phyloP scores from a whole-genome alignment of 92 coral and sea anemone species.

The Bergia puertoricense region DNA sequence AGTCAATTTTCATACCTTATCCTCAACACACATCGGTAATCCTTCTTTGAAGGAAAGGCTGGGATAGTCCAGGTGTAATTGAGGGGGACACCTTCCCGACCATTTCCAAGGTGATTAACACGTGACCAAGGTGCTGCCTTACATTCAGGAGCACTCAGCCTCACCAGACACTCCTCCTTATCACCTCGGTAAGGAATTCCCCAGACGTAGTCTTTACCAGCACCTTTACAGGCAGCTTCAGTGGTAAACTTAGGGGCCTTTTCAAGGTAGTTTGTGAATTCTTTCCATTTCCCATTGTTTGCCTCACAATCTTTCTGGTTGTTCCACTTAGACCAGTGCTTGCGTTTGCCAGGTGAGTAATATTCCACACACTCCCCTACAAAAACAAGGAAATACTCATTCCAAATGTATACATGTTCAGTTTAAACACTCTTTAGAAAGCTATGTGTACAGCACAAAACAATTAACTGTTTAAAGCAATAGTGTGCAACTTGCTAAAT shows the following conservation, averaged over 20 bases:
- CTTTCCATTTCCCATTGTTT: conserved; percentile 79
- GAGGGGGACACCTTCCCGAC: conserved; percentile 76
- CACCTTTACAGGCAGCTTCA: conserved; percentile 53
- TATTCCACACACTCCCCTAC: conserved; percentile 91
- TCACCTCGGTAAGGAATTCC: conserved; percentile 72
- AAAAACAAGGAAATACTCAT: neutral
- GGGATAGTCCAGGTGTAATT: conserved; percentile 91
- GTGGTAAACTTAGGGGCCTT: conserved; percentile 51
- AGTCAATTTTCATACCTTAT: conserved; percentile 63
- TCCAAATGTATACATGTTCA: neutral
- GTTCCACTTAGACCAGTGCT: conserved; percentile 88
- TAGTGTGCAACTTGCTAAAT: too few species aligned
- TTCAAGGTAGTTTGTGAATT: conserved; percentile 78
- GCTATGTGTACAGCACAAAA: neutral
- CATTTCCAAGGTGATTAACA: conserved; percentile 96
- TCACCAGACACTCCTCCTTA: conserved; percentile 74
- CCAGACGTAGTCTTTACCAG: conserved; percentile 66
- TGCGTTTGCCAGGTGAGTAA: conserved; percentile 62
- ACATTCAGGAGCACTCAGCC: conserved; percentile 72
- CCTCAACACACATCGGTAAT: conserved; percentile 74
- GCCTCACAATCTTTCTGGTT: conserved; percentile 69
- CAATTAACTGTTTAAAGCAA: too few species aligned
- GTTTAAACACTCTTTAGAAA: neutral
- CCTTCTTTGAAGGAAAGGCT: conserved; percentile 70
- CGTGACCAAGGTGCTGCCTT: conserved; percentile 77